Evolutionary conservation across 2,797 vertebrate species (phyloP), one percentile per base, ranked within the genome.

Genomic region (Atherinosoma microstoma): DNA sequence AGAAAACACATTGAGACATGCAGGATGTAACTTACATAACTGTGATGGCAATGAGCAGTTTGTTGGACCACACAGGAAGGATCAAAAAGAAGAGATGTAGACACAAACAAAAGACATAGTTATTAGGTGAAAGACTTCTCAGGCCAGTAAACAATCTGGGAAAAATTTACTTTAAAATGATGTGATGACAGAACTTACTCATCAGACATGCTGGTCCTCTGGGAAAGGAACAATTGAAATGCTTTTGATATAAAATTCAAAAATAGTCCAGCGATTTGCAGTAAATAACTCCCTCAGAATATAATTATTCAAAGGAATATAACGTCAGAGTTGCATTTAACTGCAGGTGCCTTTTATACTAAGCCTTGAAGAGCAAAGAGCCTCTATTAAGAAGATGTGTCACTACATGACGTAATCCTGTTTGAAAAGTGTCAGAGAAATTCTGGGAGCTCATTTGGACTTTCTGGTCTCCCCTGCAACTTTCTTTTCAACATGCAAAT

Each of bases 151-250:
- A 16, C 2, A 58, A 16, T n/a, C 8, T 13, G 10, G 27, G 20
- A n/a, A 27, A 27, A 54, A 15, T 18, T 3, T 29, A 32, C 3
- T 16, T 29, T 20, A 4, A 57, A 29, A 62, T 16, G 20, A 27
- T 45, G 24, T 54, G 15, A 54, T 40, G 40, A 73, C 7, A 76
- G 18, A 75, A 93, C 91, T 89, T 87, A 91, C 93, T 80, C 29
- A 54, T 88, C 77, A 49, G 83, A 76, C 92, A 94, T 93, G 61
- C 83, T 75, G 76, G 69, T 59, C 35, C 75, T 81, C 77, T 63
- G 16, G 59, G 4, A 70, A 16, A 79, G 13, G 22, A 47, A 45
- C 2, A 20, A 24, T 22, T 15, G 32, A 16, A 35, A 59, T 24
- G 6, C 9, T 58, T 45, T 36, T 47, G 47, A 73, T 53, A 16